These are phyloP conservation scores for Colaptes auratus DNA, from an alignment of 2,113 vertebrate species.

Conservation along the genomic window DNA sequence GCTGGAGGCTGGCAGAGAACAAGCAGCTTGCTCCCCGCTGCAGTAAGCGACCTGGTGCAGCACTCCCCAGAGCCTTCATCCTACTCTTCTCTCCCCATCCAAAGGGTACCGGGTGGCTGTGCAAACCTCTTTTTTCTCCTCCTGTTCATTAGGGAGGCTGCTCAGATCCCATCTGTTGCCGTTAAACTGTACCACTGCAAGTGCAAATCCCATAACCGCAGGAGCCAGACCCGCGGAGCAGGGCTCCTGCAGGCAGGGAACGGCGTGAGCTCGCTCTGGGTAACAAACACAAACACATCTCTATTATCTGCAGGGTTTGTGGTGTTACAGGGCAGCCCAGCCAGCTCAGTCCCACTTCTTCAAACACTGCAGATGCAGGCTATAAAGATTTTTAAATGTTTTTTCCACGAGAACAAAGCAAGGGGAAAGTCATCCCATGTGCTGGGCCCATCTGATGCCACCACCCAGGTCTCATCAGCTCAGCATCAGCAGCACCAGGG, in stretches of 20 bases:
- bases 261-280: rapidly evolving
- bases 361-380: neutral
- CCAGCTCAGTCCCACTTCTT: neutral
- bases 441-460: neutral
- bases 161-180: neutral
- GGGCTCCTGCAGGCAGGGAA: neutral
- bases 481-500: neutral
- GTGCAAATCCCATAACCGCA: neutral
- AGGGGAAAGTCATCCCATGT: neutral
- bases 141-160: neutral
- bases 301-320: neutral
- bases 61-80: rapidly evolving
- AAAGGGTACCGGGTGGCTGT: neutral
- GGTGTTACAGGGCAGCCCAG: neutral
- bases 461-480: neutral
- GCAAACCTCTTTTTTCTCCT: neutral
- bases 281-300: neutral
- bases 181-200: neutral
- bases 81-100: neutral
- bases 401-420: neutral
- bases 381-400: neutral
- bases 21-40: rapidly evolving
- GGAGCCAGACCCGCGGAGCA: neutral
- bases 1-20: neutral
- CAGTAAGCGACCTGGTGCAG: rapidly evolving